Evolutionary conservation across 2,888 invertebrate genomes (phyloP), one percentile per base, ranked within the genome.

Genomic region (Tethea ocularis): DNA sequence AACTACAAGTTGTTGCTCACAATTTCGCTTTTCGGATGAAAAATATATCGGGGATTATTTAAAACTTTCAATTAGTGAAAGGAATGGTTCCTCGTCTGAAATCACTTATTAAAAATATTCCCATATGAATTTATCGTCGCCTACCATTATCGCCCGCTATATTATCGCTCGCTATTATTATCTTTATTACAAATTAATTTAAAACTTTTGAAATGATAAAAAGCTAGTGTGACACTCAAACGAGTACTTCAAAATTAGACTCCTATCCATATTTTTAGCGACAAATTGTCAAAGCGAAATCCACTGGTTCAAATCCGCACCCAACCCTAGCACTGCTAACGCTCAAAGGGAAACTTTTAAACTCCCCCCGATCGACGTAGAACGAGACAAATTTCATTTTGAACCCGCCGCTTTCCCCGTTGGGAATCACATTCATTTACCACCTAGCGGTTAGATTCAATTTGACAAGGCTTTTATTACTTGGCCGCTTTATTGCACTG

Each of bases 381-480:
- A 66, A 61, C 59, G 60, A 59, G 60, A 51, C 33, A 71, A 69
- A 71, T 71, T 71, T 58, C 63, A 66, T 72, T 72, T 66, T 51
- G 36, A 41, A 22, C 24, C 57, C 36, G 20, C 59, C 24, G 57
- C 15, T 33, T 57, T 46, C 38, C 58, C 58, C 57, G 58, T 36
- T 52, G 61, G 59, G 62, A 67, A 66, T 71, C 67, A 60, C 63
- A 62, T 72, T 69, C 63, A 61, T 66, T 71, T 61, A 55, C 52
- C 64, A 62, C 60, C 63, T 64, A 66, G 60, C 63, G 61, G 57
- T 57, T 57, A 57, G 58, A 72, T 71, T 69, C 38, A 61, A 69
- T 71, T 69, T 61, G 65, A 63, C 61, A 67, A 69, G 56, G 59
- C 69, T 71, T 63, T 71, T 65, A 71, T 61, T 60, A 61, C 56